Conservation (phyloP, 2,797 vertebrate species). For the Helostoma temminkii region DNA sequence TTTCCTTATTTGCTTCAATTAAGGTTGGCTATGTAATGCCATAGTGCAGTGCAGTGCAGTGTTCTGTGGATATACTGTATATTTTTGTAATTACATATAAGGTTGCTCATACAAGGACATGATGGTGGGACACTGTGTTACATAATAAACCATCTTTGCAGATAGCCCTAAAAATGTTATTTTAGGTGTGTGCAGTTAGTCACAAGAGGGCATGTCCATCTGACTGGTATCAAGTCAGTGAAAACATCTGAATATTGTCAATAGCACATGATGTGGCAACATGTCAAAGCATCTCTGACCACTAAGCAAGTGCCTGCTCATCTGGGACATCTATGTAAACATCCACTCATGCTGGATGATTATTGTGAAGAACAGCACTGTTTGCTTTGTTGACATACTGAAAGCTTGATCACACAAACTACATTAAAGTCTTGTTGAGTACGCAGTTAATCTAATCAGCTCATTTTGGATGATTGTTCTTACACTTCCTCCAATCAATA, state of each 20-base stretch:
- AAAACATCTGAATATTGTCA: no score
- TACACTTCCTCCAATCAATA: neutral
- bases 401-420: neutral
- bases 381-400: neutral
- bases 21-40: neutral
- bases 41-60: neutral
- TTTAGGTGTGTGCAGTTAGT: no score
- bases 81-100: neutral
- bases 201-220: no score
- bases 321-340: no score
- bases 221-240: no score
- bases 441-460: slow-evolving; percentile 1
- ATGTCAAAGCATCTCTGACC: no score
- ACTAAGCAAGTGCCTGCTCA: no score
- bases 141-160: neutral
- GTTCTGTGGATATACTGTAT: neutral
- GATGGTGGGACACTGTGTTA: neutral
- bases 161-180: no score
- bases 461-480: neutral
- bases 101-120: neutral
- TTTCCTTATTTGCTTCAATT: slow-evolving; percentile 33
- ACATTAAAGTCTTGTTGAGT: neutral
- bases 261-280: no score
- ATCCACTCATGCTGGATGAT: neutral
- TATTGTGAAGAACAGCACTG: neutral